These are phyloP conservation scores for Meloidogyne floridensis DNA, from an alignment of 1,140 invertebrate species.

Conservation along the genomic window DNA sequence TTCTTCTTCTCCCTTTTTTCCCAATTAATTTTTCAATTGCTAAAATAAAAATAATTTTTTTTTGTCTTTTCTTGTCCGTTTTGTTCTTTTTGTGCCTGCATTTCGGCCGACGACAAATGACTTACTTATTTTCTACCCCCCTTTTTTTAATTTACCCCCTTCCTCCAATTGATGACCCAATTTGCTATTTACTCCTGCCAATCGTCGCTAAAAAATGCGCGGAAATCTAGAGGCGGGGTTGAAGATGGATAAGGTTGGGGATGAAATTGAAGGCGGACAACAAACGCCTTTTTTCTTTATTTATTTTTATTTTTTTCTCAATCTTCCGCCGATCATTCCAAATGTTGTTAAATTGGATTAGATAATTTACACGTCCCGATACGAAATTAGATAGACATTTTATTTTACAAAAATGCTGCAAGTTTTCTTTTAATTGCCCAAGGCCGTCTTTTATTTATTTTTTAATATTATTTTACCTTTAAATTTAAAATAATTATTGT, in stretches of 20 bases:
- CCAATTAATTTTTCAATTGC: background rate
- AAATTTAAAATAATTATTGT: background rate
- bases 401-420: background rate
- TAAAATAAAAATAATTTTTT: background rate
- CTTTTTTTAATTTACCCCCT: background rate
- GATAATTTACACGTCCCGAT: background rate
- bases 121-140: background rate
- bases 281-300: background rate
- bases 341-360: background rate
- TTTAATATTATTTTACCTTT: background rate
- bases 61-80: background rate
- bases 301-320: background rate
- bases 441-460: background rate
- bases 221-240: background rate
- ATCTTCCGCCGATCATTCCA: background rate
- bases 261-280: conserved; percentile 1
- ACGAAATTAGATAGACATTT: background rate
- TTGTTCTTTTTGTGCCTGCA: background rate
- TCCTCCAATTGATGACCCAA: background rate
- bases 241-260: conserved; percentile 5
- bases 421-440: background rate
- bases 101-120: conserved; percentile 6
- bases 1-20: background rate
- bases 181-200: conserved; percentile 8
- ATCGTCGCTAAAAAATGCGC: conserved; percentile 8